Percentiles rank a stretch among this genome's conserved stretches.
These are phyloP conservation scores for Leucozona laternaria DNA, from an alignment of 2,888 invertebrate genomes.

Conservation along the genomic window DNA sequence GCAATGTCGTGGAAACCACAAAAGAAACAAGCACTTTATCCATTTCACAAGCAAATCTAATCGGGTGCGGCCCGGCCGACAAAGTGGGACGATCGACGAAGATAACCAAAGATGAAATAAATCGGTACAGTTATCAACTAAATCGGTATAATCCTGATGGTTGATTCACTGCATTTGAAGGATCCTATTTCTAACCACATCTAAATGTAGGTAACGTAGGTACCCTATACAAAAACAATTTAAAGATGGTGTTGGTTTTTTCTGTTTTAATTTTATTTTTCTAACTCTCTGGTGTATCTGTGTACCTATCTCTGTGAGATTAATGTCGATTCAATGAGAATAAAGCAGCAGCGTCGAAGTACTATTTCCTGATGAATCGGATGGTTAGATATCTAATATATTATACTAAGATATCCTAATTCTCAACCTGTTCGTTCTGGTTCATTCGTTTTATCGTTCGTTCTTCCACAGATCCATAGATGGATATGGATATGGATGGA, in stretches of 20 bases:
- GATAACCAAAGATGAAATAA: slow-evolving; percentile 66
- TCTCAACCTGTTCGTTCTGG: slow-evolving; percentile 61
- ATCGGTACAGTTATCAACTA: slow-evolving; percentile 69
- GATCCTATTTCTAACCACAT: slow-evolving; percentile 48
- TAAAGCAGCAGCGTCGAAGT: slow-evolving; percentile 28
- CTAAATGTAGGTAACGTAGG: too few relatives aligned
- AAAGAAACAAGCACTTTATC: slow-evolving; percentile 49
- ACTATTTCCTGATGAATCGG: slow-evolving; percentile 52
- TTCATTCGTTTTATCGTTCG: slow-evolving; percentile 44
- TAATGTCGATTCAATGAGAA: slow-evolving; percentile 55
- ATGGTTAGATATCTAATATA: slow-evolving; percentile 64
- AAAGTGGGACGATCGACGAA: slow-evolving; percentile 4
- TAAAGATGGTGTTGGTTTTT: background rate
- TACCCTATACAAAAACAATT: slow-evolving; percentile 13
- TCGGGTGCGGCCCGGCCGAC: slow-evolving; percentile 8
- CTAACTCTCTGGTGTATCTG: slow-evolving; percentile 13
- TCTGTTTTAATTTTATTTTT: slow-evolving; percentile 5
- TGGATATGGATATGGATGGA: background rate
- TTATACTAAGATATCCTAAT: slow-evolving; percentile 58
- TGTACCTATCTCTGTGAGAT: slow-evolving; percentile 56
- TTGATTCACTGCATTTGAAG: slow-evolving; percentile 69
- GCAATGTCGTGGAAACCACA: slow-evolving; percentile 59
- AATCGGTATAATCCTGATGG: slow-evolving; percentile 71
- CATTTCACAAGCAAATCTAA: slow-evolving; percentile 46
- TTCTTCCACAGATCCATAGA: background rate